phyloP scores from a whole-genome alignment of 2,888 invertebrate genomes.

The Papilio demoleus region DNA sequence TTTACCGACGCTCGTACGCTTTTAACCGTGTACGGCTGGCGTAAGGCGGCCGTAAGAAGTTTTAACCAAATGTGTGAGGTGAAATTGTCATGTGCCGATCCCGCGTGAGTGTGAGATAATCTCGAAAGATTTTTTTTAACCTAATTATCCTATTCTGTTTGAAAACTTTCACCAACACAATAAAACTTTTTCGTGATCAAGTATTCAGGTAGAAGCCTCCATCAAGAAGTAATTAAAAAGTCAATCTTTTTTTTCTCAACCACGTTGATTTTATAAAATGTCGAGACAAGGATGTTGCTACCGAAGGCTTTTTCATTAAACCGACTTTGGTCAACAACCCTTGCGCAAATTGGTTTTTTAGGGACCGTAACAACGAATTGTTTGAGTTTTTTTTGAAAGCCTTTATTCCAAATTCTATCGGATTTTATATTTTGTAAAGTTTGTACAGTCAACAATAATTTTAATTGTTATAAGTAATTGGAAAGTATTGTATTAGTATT shows the following conservation, averaged over 20 bases:
- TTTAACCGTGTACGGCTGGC: too few relatives aligned
- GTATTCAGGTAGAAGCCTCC: slow-evolving; percentile 11
- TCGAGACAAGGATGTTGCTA: slow-evolving; percentile 13
- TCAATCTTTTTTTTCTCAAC: slow-evolving; percentile 29
- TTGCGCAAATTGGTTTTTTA: slow-evolving; percentile 36
- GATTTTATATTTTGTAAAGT: slow-evolving; percentile 3
- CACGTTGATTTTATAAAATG: slow-evolving; percentile 27
- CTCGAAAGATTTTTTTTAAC: too few relatives aligned
- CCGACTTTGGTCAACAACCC: slow-evolving; percentile 36
- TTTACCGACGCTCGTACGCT: too few relatives aligned
- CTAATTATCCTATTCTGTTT: too few relatives aligned
- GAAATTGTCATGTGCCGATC: too few relatives aligned
- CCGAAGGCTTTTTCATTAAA: slow-evolving; percentile 36
- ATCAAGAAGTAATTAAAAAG: slow-evolving; percentile 35
- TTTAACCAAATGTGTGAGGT: too few relatives aligned
- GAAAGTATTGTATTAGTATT: background rate
- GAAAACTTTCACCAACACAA: too few relatives aligned
- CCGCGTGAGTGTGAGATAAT: too few relatives aligned
- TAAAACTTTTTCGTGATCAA: slow-evolving; percentile 7
- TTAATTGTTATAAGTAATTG: background rate
- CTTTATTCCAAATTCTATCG: slow-evolving; percentile 24
- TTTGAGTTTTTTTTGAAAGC: slow-evolving; percentile 22
- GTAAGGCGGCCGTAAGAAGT: too few relatives aligned
- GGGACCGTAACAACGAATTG: slow-evolving; percentile 27
- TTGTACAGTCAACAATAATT: slow-evolving; percentile 4